Evolutionary conservation across 2,888 invertebrate genomes (phyloP), one percentile per base, ranked within the genome.

Genomic region (Apamea crenata): DNA sequence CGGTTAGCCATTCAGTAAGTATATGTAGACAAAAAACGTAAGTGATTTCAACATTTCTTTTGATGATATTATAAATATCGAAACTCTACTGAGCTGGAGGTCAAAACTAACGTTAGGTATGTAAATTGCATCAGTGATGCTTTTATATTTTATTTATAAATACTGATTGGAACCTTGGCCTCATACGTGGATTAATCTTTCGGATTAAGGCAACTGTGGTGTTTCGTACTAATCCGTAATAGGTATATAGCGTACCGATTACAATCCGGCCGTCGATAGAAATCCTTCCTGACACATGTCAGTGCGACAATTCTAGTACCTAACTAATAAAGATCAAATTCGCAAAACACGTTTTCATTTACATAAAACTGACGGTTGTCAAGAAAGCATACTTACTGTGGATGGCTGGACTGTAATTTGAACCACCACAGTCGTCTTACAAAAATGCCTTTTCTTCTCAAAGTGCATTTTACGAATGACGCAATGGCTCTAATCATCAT

Each of bases 71-170:
- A 29, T 25, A 44, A 32, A 36, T 72, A 65, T 50, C 65, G 81
- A 78, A 81, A 87, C 56, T 59, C n/a, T 59, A 44, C n/a, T 59
- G 16, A 29, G 25, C 8, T 21, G 70, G 84, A 86, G 85, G 85
- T 70, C 68, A 67, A 21, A 56, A 56, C 29, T 36, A 73, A 67
- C 53, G 36, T 74, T 72, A 63, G 65, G 29, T 63, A 87, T 72
- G 71, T 40, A 18, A 53, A 77, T 88, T 88, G 86, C 85, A 65
- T 82, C 76, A 81, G 63, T 76, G 76, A 74, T 78, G 84, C 87
- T 82, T 77, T 76, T 74, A 80, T 79, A 74, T 74, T 61, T 77
- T 63, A 44, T 68, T 67, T 63, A 61, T 68, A 59, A n/a, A 59
- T 67, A 70, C 63, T 66, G 32, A 78, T 73, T 61, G 50, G 4